phyloP scores from a whole-genome alignment of 2,888 invertebrate genomes.

The Chrysolina oricalcia region DNA sequence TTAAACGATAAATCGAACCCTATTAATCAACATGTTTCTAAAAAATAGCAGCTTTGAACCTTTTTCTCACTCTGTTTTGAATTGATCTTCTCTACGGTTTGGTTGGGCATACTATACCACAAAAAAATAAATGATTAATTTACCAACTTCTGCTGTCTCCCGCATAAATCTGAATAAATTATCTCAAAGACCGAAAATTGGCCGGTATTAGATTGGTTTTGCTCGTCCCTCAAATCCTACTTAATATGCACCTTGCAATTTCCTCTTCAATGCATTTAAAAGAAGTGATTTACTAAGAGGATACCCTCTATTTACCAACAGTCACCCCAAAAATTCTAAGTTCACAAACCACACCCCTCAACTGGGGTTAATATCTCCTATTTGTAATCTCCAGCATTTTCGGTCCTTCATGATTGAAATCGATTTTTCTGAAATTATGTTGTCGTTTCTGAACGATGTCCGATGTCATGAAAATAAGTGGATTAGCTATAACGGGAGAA shows the following conservation, averaged over 20 bases:
- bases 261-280: constrained; percentile 54
- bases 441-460: constrained; percentile 25
- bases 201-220: constrained; percentile 44
- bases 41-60: neutral
- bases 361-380: constrained; percentile 39
- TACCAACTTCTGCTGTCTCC: constrained; percentile 42
- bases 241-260: constrained; percentile 52
- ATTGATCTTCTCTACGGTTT: neutral
- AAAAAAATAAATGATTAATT: constrained; percentile 42
- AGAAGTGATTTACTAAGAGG: constrained; percentile 50
- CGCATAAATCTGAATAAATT: constrained; percentile 50
- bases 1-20: too few relatives aligned
- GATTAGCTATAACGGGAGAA: neutral
- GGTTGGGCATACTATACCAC: constrained; percentile 8
- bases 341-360: constrained; percentile 46
- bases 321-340: constrained; percentile 41
- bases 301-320: constrained; percentile 52
- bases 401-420: constrained; percentile 22
- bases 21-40: too few relatives aligned
- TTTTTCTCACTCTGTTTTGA: neutral
- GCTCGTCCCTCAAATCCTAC: constrained; percentile 46
- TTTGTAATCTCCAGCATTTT: constrained; percentile 36
- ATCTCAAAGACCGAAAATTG: constrained; percentile 39
- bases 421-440: constrained; percentile 13
- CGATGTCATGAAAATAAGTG: neutral